Evolutionary conservation across 2,797 vertebrate genomes (phyloP).

Genomic region (Anas capensis): DNA sequence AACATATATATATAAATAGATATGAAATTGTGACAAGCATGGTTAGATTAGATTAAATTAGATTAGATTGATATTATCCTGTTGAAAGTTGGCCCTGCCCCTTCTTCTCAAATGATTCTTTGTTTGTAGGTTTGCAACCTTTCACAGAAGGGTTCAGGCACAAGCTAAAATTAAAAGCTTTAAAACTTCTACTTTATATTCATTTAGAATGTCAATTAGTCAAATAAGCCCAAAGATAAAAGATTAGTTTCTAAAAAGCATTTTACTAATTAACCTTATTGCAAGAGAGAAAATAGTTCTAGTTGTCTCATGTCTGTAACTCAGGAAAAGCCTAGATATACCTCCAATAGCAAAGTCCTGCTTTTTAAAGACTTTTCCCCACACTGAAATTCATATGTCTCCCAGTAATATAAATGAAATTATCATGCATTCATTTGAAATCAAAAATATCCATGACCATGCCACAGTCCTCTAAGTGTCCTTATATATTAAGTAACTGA

Average conservation of each 20-base stretch:
- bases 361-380: not conserved
- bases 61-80: not conserved
- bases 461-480: not conserved
- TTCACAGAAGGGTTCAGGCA: not conserved
- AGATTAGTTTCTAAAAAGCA: not conserved
- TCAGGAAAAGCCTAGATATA: accelerated
- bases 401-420: not conserved
- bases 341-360: not conserved
- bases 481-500: accelerated
- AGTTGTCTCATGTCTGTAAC: not conserved
- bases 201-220: not conserved
- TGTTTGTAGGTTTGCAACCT: not conserved
- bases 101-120: not conserved
- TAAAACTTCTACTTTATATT: not conserved
- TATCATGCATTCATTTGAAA: accelerated
- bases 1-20: not conserved
- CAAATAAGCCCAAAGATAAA: not conserved
- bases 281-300: not conserved
- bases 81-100: not conserved
- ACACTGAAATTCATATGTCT: not conserved
- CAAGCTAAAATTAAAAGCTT: not conserved
- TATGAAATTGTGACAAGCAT: not conserved
- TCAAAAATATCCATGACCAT: no score
- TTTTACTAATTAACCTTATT: not conserved
- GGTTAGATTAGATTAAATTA: not conserved